Evolutionary conservation across 2,888 invertebrate species (phyloP).

Genomic region (Drosophila siamana): DNA sequence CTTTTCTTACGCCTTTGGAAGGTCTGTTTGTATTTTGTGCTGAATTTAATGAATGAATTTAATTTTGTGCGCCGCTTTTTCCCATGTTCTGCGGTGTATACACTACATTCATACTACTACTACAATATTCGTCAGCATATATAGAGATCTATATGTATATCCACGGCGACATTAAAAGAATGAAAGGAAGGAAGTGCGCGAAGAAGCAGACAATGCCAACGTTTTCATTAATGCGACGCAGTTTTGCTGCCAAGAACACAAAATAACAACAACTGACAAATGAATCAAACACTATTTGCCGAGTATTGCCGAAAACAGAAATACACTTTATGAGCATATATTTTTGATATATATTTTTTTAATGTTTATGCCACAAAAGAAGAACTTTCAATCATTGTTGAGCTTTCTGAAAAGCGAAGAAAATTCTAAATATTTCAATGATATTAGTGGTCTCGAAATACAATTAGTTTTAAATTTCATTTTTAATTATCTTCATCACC

Average conservation of each 20-base stretch:
- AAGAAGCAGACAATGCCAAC: slow-evolving; percentile 79
- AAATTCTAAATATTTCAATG: no score
- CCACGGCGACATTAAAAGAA: slow-evolving; percentile 29
- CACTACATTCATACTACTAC: slow-evolving; percentile 3
- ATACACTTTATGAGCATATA: slow-evolving; percentile 40
- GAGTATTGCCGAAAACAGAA: neutral
- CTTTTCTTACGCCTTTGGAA: slow-evolving; percentile 42
- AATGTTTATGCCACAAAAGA: no score
- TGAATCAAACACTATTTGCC: slow-evolving; percentile 17
- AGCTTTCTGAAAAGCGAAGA: no score
- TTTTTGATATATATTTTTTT: neutral
- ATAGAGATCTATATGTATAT: slow-evolving; percentile 23
- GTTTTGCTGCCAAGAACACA: slow-evolving; percentile 74
- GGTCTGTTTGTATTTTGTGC: slow-evolving; percentile 35
- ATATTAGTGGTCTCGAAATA: no score
- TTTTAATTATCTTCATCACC: no score
- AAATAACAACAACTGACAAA: slow-evolving; percentile 38
- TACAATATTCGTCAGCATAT: slow-evolving; percentile 4
- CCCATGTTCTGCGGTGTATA: slow-evolving; percentile 42
- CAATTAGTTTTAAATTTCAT: no score
- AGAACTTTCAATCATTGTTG: no score
- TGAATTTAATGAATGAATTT: slow-evolving; percentile 80
- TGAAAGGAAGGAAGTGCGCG: slow-evolving; percentile 76
- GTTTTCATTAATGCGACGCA: slow-evolving; percentile 79
- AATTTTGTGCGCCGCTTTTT: slow-evolving; percentile 66